Evolutionary conservation across 92 coral and sea anemone genomes (phyloP).

Genomic region (Metridium senile): DNA sequence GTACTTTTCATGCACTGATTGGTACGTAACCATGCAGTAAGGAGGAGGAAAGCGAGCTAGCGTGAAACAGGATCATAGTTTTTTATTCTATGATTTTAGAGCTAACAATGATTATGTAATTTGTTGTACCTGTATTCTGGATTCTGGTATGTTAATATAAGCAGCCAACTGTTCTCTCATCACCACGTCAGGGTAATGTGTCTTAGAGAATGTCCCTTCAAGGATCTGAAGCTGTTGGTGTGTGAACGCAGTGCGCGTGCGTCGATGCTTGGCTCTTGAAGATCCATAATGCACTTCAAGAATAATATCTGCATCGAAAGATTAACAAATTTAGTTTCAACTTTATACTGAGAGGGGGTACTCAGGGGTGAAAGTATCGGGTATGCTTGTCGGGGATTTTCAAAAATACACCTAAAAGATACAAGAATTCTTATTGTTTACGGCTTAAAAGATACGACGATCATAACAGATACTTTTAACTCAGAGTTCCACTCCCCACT

Average conservation of each 20-base stretch:
- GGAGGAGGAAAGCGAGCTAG: too few species aligned
- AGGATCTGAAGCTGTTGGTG: constrained; percentile 90
- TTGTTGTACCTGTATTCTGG: constrained; percentile 91
- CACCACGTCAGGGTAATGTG: constrained; percentile 97
- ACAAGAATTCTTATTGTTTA: too few species aligned
- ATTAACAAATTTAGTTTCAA: not conserved
- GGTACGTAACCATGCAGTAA: too few species aligned
- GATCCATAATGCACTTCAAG: constrained; percentile 94
- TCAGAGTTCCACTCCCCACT: too few species aligned
- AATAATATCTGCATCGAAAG: constrained; percentile 87
- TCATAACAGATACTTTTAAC: too few species aligned
- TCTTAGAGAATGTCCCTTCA: constrained; percentile 91
- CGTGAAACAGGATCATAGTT: too few species aligned
- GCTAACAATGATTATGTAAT: not conserved
- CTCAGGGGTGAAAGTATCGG: too few species aligned
- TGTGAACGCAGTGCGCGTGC: constrained; percentile 95
- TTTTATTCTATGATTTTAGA: not conserved
- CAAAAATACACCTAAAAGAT: too few species aligned
- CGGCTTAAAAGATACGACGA: too few species aligned
- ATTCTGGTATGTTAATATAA: constrained; percentile 86
- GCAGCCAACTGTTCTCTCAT: constrained; percentile 98
- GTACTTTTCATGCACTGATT: too few species aligned
- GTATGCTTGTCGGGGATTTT: too few species aligned
- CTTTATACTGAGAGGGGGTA: too few species aligned
- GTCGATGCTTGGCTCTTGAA: constrained; percentile 78